Conservation (phyloP, 1,140 invertebrate species). For the Onthophagus taurus region DNA sequence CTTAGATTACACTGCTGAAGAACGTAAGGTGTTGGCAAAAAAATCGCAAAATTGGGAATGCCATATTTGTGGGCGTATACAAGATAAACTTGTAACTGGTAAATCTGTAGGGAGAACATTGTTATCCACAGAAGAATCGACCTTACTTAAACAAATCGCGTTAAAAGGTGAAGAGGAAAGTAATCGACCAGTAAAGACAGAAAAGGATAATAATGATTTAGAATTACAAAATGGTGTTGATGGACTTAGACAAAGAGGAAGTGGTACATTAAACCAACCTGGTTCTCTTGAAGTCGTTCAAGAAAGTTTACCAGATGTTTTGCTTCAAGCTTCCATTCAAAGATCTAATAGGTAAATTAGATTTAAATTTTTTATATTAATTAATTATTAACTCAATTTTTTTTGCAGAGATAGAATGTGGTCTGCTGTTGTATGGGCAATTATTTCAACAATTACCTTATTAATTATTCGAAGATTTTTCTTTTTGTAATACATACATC, state of each 20-base stretch:
- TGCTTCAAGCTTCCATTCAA: slow-evolving; percentile 17
- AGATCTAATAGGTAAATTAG: slow-evolving; percentile 17
- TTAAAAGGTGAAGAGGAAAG: slow-evolving; percentile 34
- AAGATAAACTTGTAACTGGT: slow-evolving; percentile 37
- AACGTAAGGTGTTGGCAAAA: slow-evolving; percentile 71
- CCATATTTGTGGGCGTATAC: slow-evolving; percentile 47
- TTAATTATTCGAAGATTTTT: slow-evolving; percentile 30
- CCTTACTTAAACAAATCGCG: slow-evolving; percentile 31
- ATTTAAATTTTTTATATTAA: slow-evolving; percentile 1
- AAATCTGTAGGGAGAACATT: slow-evolving; percentile 28
- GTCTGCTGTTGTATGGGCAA: slow-evolving; percentile 29
- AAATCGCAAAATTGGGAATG: slow-evolving; percentile 55
- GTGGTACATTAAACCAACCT: slow-evolving; percentile 4
- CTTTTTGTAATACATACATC: slow-evolving; percentile 25
- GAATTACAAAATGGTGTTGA: slow-evolving; percentile 10
- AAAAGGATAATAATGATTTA: slow-evolving; percentile 8
- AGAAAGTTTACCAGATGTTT: slow-evolving; percentile 5
- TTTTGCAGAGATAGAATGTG: slow-evolving; percentile 33
- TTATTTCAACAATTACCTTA: slow-evolving; percentile 28
- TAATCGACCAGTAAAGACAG: slow-evolving; percentile 17
- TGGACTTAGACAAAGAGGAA: slow-evolving; percentile 10
- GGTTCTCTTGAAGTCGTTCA: neutral
- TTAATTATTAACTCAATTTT: slow-evolving; percentile 13
- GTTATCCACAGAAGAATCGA: slow-evolving; percentile 42
- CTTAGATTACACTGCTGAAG: slow-evolving; percentile 75